Conservation (phyloP, 2,113 vertebrate genomes). For the Cervus canadensis region DNA sequence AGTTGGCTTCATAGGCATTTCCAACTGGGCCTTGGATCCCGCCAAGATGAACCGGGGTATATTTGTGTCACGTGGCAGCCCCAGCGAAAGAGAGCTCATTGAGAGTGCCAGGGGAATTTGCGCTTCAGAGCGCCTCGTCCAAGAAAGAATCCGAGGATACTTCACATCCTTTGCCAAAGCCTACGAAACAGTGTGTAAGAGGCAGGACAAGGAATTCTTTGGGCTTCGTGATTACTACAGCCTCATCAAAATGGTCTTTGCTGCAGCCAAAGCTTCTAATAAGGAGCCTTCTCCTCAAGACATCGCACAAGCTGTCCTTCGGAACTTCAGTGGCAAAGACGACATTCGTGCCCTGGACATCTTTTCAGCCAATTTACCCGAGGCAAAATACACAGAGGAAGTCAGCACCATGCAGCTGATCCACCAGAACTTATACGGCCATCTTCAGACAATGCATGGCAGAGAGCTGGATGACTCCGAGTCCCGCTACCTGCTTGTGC, state of each 20-base stretch:
- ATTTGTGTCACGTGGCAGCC: conserved; percentile 94
- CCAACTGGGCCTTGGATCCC: conserved; percentile 98
- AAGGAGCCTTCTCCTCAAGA: conserved; percentile 79
- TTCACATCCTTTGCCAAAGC: conserved; percentile 89
- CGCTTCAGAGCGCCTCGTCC: conserved; percentile 84
- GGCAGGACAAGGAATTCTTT: conserved; percentile 92
- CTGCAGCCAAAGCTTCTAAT: conserved; percentile 79
- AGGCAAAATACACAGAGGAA: conserved; percentile 45
- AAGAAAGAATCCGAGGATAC: conserved; percentile 83
- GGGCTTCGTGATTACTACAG: conserved; percentile 97
- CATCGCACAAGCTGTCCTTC: conserved; percentile 85
- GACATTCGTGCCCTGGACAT: conserved; percentile 83
- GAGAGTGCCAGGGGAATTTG: conserved; percentile 93
- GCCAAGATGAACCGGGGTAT: conserved; percentile 99
- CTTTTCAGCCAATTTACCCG: conserved; percentile 79
- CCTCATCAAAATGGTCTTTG: conserved; percentile 96
- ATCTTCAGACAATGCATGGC: conserved; percentile 70
- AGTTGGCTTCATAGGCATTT: conserved; percentile 96
- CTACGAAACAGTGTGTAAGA: conserved; percentile 84
- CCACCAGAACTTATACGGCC: conserved; percentile 85
- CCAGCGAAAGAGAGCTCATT: conserved; percentile 86
- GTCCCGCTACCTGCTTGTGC: conserved; percentile 91
- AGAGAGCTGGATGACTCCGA: conserved; percentile 56
- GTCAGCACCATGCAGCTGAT: conserved; percentile 88
- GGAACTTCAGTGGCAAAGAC: conserved; percentile 95